phyloP scores from a whole-genome alignment of 2,797 vertebrate genomes.

The Lithobates sylvaticus region DNA sequence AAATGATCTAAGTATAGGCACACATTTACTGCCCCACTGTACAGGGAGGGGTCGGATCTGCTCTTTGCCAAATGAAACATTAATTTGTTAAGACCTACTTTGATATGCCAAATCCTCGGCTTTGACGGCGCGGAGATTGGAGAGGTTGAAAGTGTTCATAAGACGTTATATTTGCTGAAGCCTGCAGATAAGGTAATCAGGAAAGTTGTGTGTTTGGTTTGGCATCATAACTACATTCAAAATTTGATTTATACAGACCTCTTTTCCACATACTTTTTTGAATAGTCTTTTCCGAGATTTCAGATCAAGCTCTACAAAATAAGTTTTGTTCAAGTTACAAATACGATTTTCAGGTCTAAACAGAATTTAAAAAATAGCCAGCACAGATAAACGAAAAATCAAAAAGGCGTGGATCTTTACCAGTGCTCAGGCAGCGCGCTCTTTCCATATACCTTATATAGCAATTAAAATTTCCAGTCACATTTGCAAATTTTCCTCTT shows the following conservation, averaged over 20 bases:
- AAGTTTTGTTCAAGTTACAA: neutral
- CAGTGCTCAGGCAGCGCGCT: no score
- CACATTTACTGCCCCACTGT: no score
- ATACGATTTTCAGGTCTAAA: no score
- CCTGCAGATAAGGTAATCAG: slow-evolving; percentile 68
- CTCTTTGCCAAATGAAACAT: neutral
- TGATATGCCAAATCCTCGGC: slow-evolving; percentile 78
- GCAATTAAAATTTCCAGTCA: neutral
- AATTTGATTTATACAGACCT: slow-evolving; percentile 76
- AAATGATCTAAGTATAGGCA: no score
- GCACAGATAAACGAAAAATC: no score
- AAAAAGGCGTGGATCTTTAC: no score
- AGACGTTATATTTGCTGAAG: slow-evolving; percentile 68
- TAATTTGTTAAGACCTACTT: slow-evolving; percentile 75
- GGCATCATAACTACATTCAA: neutral
- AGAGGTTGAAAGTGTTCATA: slow-evolving; percentile 83
- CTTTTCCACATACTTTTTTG: slow-evolving; percentile 87
- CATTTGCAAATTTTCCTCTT: neutral
- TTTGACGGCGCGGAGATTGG: slow-evolving; percentile 72
- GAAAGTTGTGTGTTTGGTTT: slow-evolving; percentile 42
- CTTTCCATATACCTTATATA: no score
- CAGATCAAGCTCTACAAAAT: slow-evolving; percentile 80
- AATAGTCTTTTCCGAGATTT: slow-evolving; percentile 87
- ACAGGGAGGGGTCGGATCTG: no score
- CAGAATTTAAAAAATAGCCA: no score